Evolutionary conservation across 2,113 vertebrate species (phyloP), one percentile per base, ranked within the genome.

Genomic region (Tautogolabrus adspersus): DNA sequence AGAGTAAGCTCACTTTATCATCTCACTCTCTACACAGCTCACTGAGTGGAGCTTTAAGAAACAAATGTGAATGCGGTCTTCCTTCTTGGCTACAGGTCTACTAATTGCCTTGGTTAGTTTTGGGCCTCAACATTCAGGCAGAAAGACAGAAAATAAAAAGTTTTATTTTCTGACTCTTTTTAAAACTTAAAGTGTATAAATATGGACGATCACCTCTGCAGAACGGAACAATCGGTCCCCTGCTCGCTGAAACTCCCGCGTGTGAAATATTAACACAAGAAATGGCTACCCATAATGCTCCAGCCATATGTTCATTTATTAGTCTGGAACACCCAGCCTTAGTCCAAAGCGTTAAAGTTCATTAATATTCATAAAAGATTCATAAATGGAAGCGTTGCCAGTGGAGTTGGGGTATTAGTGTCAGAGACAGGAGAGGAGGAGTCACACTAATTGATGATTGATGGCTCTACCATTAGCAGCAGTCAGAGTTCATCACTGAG

Each of bases 241-340:
- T 47, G 38, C 81, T 72, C 7, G 3, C 71, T 18, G 69, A 71
- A 63, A 83, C 78, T 84, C 90, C 88, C 88, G 68, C 37, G 59
- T 82, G 83, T 82, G 77, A 89, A 87, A 88, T 82, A 76, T 81
- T 82, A 92, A 89, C 84, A 79, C 87, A 62, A 82, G 58, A 78
- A 90, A 64, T 77, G 78, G 88, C 86, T 83, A 77, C 85, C 77
- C 87, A 88, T 86, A 90, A 90, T 80, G 72, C 87, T 85, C 70
- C 81, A 78, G 67, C 91, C 90, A 92, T 89, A 86, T 89, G 90
- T 81, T 92, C 87, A 83, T 89, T 90, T 88, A 90, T 91, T 89
- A 90, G 83, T 80, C 87, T 89, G 85, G 84, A 91, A 88, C 80
- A 86, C 75, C 81, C 79, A 83, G 84, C 76, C 86, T 83, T 73